Base-by-base conservation (phyloP, 1,140 invertebrate genomes). In the Bemisia tabaci region DNA sequence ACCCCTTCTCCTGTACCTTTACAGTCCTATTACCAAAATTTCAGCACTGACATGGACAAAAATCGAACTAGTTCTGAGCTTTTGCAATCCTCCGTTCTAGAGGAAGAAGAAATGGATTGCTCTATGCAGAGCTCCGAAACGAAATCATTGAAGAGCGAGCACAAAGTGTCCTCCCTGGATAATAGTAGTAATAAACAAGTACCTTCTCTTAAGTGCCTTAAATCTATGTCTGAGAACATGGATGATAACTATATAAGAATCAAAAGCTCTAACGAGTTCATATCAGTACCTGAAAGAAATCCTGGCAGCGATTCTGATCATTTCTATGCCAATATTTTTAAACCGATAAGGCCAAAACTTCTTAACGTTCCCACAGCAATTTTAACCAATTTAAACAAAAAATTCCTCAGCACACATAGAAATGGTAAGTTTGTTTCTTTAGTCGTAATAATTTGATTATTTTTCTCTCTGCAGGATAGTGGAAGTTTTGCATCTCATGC, bases 1-100 rank as follows among this genome's bases (percentile, higher is more conserved):
- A 89, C 87, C n/a, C 87, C 87, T 12, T 87, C 85, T 17, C 85
- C 86, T 24, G 84, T 85, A n/a, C 83, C 86, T 2, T 71, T 25
- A 17, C 33, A 48, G 17, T 5, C 33, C 5, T 48, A 48, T 17
- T 48, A 48, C 17, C 33, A 48, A 48, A 48, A 48, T 48, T 48
- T 48, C 33, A 48, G 33, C 17, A 17, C 33, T 17, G 33, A 48
- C 17, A 17, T 48, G 17, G 33, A 48, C 33, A 48, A 48, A 17
- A 48, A 48, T 17, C 33, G 33, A 48, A 17, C 33, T 17, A 48
- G 33, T 17, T 48, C 33, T 17, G 33, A 48, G 33, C 17, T 48
- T 9, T 48, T 48, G 17, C 33, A 48, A 48, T 48, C 33, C 17
- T 17, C 33, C 5, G 33, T 48, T 48, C 33, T 48, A 48, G 33